Evolutionary conservation across 2,888 invertebrate genomes (phyloP), one percentile per base, ranked within the genome.

Genomic region (Tromatobia lineatoria): DNA sequence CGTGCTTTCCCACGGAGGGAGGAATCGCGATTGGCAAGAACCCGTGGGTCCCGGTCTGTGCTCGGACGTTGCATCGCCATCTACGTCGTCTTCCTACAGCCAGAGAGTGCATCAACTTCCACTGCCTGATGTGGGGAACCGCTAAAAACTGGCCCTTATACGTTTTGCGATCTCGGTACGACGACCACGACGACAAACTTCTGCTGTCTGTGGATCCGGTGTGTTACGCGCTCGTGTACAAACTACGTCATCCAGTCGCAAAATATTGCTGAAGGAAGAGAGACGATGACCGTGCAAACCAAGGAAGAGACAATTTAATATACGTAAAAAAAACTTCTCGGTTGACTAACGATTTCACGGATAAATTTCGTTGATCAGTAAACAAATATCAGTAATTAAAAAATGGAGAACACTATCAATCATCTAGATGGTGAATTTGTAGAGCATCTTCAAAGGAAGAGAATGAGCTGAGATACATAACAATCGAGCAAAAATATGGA

Each of bases 1-100:
- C 71, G 83, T 70, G 78, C 78, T 86, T 86, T 86, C 86, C 83
- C 86, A 86, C 86, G 86, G 86, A 83, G 85, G 86, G 85, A 86
- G 86, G 86, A 86, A 82, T 86, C 80, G 77, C 80, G 80, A 86
- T 86, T 85, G 81, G 80, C 82, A 82, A 86, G 82, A 85, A 85
- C 75, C 64, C 70, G 66, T 67, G 54, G 67, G 54, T 73, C 77
- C 73, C 57, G 57, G 71, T 79, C 59, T 64, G 64, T 25, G 38
- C 76, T 61, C 80, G 81, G 69, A 84, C 78, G 75, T 59, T 52
- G 75, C 74, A 83, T 86, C 74, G 80, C 85, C 82, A 83, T 85
- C 69, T 83, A 82, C 78, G 80, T 85, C 79, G 74, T 80, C 76
- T 70, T 75, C 69, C 71, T 54, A 76, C 66, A 78, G 69, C 45